Evolutionary conservation across 2,113 vertebrate species (phyloP).

Genomic region (Oceanodroma tethys): DNA sequence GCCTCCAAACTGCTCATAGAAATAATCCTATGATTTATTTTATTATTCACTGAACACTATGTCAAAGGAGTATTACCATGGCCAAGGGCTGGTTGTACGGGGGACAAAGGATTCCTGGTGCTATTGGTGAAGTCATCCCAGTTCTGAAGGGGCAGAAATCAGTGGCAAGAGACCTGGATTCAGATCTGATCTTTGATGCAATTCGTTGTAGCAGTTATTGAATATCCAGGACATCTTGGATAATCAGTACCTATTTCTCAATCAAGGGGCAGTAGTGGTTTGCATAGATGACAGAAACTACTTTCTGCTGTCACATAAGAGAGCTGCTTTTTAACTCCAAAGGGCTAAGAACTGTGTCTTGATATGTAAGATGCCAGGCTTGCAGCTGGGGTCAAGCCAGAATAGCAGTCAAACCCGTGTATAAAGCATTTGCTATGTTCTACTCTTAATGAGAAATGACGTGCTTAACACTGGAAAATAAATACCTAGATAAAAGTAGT

Average conservation of each 20-base stretch:
- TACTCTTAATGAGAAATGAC: not conserved
- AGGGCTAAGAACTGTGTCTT: not conserved
- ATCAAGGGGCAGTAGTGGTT: not conserved
- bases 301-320: not conserved
- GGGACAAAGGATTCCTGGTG: not conserved
- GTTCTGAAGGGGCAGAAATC: not conserved
- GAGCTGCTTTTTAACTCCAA: not conserved
- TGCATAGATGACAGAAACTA: not conserved
- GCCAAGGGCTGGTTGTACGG: not conserved
- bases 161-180: not conserved
- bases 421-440: not conserved
- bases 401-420: not conserved
- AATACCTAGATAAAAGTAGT: constrained; percentile 1
- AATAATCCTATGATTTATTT: not conserved
- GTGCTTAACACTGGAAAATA: constrained; percentile 2
- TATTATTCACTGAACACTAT: not conserved
- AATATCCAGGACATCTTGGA: not conserved
- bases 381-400: not conserved
- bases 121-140: not conserved
- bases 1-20: not conserved
- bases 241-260: not conserved
- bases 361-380: not conserved
- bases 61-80: not conserved
- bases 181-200: not conserved
- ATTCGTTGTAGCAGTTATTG: not conserved